Percentiles rank a stretch among this genome's conserved stretches.
Conservation (phyloP, 2,888 invertebrate species). For the Sarcophaga subvicina region DNA sequence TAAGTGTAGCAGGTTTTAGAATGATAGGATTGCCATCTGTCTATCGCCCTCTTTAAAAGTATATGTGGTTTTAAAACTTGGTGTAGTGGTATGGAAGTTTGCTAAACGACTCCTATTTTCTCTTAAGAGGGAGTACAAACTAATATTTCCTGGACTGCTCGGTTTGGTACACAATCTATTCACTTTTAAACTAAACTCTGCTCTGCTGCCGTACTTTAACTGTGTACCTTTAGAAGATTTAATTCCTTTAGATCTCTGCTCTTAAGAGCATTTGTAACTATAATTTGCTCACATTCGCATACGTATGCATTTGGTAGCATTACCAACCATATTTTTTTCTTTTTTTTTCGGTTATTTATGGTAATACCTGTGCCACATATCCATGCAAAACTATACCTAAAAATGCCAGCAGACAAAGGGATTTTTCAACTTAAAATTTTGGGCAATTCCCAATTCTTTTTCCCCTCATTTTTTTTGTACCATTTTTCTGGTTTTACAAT, state of each 20-base stretch:
- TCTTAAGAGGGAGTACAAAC: too few species aligned
- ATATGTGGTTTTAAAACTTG: background rate
- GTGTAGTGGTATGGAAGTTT: background rate
- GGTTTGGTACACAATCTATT: background rate
- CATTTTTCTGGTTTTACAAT: background rate
- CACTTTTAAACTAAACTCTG: background rate
- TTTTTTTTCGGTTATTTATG: slow-evolving; percentile 54
- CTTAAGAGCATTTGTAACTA: too few species aligned
- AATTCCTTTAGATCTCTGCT: background rate
- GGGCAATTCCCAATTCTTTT: slow-evolving; percentile 17
- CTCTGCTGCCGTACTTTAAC: background rate
- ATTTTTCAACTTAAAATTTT: slow-evolving; percentile 35
- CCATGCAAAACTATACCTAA: slow-evolving; percentile 15
- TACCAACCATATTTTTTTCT: background rate
- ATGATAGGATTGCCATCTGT: too few species aligned
- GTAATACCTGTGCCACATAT: slow-evolving; percentile 35
- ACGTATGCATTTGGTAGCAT: slow-evolving; percentile 2
- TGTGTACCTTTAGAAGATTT: background rate
- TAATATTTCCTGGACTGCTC: too few species aligned
- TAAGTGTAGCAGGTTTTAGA: too few species aligned
- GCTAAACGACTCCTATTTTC: background rate
- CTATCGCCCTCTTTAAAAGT: too few species aligned
- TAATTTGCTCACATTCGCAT: too few species aligned
- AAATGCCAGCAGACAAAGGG: slow-evolving; percentile 35
- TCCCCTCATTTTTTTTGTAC: background rate